A percentile compares a stretch with the other conserved stretches of the same genome.
Conservation (phyloP, 2,797 vertebrate genomes). For the Hypotaenidia okinawae region DNA sequence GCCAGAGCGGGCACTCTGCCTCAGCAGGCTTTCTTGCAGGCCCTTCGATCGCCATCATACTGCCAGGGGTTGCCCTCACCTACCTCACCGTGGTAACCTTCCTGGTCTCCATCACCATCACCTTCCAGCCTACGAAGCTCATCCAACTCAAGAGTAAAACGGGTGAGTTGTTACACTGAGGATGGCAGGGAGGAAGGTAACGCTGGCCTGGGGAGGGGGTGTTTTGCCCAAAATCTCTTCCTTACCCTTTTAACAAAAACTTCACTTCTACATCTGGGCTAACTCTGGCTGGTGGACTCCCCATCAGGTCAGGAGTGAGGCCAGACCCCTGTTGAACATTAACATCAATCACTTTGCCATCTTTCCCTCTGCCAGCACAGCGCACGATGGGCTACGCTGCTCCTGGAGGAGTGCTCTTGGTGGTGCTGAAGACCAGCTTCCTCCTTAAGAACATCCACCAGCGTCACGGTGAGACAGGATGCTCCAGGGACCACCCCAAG, state of each 20-base stretch:
- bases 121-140: not conserved
- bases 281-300: not conserved
- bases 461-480: conserved; percentile 15
- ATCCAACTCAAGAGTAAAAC: not conserved
- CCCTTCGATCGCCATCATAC: conserved; percentile 21
- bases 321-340: fast-evolving
- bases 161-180: not conserved
- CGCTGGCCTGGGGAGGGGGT: fast-evolving
- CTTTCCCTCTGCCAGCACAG: not conserved
- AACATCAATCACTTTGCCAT: fast-evolving
- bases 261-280: not conserved
- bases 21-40: not conserved
- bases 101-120: not conserved
- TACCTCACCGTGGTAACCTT: conserved; percentile 5
- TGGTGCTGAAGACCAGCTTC: not conserved
- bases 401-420: not conserved
- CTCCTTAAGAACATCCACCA: conserved; percentile 22
- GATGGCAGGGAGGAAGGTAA: not conserved
- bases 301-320: not conserved
- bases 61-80: not conserved
- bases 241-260: not conserved
- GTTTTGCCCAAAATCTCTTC: not conserved
- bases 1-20: not conserved
- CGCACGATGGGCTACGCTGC: conserved; percentile 27
- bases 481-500: not conserved